These are phyloP conservation scores for Cavia porcellus DNA, from an alignment of 2,113 vertebrate genomes.

Conservation along the genomic window DNA sequence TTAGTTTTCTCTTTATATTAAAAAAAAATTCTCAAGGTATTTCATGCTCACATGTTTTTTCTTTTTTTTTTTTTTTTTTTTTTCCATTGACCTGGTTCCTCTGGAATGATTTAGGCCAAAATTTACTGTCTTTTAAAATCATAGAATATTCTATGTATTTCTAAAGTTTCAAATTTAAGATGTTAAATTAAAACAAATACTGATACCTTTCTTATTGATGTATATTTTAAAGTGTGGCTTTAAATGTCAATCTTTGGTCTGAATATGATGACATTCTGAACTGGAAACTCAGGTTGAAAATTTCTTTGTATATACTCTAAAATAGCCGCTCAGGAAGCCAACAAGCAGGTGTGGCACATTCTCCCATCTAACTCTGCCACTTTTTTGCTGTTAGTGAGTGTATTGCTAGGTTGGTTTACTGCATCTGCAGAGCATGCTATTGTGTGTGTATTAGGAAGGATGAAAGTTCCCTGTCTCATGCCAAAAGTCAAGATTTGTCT, in stretches of 20 bases:
- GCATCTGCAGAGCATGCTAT: background rate
- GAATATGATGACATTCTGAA: background rate
- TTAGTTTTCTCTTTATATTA: background rate
- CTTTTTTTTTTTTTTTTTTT: too few species aligned
- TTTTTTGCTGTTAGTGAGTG: background rate
- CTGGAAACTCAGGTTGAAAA: background rate
- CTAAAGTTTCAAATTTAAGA: background rate
- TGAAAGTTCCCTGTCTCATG: background rate
- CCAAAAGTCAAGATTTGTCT: background rate
- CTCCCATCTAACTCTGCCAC: background rate
- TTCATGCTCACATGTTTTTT: too few species aligned
- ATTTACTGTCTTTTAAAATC: conserved; percentile 34
- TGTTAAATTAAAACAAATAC: background rate
- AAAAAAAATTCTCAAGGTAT: background rate
- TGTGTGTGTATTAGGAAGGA: background rate
- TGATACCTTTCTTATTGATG: background rate
- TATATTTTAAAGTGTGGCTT: background rate
- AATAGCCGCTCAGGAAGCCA: background rate
- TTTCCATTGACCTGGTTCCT: background rate
- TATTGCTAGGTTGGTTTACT: background rate
- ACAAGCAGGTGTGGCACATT: fast-evolving
- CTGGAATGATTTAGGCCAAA: conserved; percentile 20
- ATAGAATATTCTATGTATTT: background rate
- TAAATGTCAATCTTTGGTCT: background rate
- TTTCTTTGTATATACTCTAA: background rate